Conservation (phyloP, 2,113 vertebrate species). For the Myrmecophaga tridactyla region DNA sequence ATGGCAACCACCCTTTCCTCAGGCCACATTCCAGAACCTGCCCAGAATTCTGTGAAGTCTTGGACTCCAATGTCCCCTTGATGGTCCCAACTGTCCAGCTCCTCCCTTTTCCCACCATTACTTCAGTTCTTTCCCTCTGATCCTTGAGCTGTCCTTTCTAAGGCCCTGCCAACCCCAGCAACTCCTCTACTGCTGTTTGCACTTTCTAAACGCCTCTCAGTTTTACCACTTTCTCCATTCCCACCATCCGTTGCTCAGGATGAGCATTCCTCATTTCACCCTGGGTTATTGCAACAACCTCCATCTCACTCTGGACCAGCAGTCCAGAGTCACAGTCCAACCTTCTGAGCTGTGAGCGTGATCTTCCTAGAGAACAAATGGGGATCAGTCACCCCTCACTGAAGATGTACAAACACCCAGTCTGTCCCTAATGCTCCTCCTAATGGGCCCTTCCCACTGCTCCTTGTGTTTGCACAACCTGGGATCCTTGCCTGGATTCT, state of each 20-base stretch:
- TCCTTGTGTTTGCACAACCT: not conserved
- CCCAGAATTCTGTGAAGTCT: not conserved
- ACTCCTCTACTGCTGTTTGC: fast-evolving
- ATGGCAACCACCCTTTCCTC: fast-evolving
- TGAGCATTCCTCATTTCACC: not conserved
- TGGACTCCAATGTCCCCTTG: not conserved
- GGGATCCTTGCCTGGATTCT: too few species aligned
- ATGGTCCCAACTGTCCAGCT: not conserved
- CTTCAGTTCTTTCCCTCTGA: not conserved
- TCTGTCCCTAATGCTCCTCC: not conserved
- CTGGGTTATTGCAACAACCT: fast-evolving
- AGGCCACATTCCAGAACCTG: fast-evolving
- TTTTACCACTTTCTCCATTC: not conserved
- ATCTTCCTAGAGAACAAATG: too few species aligned
- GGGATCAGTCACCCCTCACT: too few species aligned
- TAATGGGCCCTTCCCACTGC: not conserved
- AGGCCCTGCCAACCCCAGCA: not conserved
- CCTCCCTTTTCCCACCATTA: not conserved
- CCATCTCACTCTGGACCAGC: not conserved
- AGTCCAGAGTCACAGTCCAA: fast-evolving
- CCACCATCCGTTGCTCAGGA: too few species aligned
- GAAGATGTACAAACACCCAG: not conserved
- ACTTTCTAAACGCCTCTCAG: not conserved
- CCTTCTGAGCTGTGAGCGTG: not conserved
- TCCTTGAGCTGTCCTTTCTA: too few species aligned